A percentile compares a stretch with the other conserved stretches of the same genome.
Evolutionary conservation across 2,113 vertebrate species (phyloP).

Genomic region (Phalacrocorax pelagicus): DNA sequence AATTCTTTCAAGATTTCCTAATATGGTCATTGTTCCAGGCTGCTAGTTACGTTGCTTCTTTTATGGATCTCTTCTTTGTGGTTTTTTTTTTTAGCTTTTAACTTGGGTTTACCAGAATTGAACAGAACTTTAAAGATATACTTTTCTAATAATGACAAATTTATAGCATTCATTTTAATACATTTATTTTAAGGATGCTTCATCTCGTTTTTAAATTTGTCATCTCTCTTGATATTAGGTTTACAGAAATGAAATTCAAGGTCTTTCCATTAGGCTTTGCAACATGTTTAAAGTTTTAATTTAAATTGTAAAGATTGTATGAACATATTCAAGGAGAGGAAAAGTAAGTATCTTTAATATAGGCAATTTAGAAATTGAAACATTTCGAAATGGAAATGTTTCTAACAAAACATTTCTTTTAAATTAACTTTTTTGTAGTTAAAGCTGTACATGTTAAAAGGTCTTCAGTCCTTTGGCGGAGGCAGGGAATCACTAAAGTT

Average conservation of each 20-base stretch:
- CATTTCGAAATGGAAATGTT: not conserved
- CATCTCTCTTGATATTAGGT: not conserved
- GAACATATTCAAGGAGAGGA: not conserved
- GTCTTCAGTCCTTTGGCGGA: not conserved
- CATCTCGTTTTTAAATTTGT: not conserved
- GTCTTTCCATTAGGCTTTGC: not conserved
- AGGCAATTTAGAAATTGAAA: not conserved
- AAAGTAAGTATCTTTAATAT: not conserved
- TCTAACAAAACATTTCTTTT: not conserved
- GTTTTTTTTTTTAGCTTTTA: not conserved
- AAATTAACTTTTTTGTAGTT: not conserved
- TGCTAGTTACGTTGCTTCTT: not conserved
- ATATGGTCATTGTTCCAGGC: not conserved
- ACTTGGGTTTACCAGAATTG: not conserved
- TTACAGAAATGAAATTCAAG: not conserved
- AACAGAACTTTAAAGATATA: not conserved
- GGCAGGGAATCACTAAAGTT: not conserved
- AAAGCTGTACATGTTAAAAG: not conserved
- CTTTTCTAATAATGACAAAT: not conserved
- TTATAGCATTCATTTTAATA: not conserved
- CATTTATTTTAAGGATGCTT: not conserved
- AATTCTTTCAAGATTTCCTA: not conserved
- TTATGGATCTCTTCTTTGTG: not conserved
- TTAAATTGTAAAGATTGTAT: not conserved
- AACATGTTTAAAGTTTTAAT: not conserved